phyloP scores from a whole-genome alignment of 2,888 invertebrate species.

The Brenthis daphne region DNA sequence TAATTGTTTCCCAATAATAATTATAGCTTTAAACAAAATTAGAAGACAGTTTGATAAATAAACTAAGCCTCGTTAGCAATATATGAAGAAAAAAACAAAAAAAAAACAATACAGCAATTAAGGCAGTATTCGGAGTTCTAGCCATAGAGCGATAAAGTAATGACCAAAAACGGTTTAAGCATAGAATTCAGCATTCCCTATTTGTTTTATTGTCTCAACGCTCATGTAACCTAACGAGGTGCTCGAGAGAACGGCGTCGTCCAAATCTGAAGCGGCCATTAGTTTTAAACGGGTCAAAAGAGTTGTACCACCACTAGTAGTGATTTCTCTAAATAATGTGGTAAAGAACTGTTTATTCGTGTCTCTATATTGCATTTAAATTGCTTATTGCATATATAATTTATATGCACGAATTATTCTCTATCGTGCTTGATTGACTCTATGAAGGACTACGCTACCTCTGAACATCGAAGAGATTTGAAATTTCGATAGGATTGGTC shows the following conservation, averaged over 20 bases:
- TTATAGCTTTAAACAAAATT: too few species aligned
- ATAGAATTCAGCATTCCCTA: not conserved
- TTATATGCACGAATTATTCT: too few species aligned
- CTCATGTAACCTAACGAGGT: conserved; percentile 37
- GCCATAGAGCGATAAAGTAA: not conserved
- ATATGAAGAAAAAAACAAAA: not conserved
- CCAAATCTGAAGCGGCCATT: conserved; percentile 43
- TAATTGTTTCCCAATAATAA: too few species aligned
- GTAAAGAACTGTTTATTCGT: conserved; percentile 4
- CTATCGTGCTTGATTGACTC: too few species aligned
- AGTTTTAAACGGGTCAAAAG: conserved; percentile 43
- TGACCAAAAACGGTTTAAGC: conserved; percentile 14
- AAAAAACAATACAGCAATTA: not conserved
- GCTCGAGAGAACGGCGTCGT: conserved; percentile 38
- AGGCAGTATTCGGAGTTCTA: not conserved
- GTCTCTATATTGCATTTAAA: too few species aligned
- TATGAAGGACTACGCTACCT: too few species aligned
- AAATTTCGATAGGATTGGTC: too few species aligned
- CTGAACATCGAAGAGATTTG: too few species aligned
- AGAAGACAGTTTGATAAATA: too few species aligned
- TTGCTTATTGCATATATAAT: too few species aligned
- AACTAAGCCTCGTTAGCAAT: too few species aligned
- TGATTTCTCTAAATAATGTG: conserved; percentile 7
- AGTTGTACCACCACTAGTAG: conserved; percentile 23
- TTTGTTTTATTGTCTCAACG: conserved; percentile 24